Evolutionary conservation across 2,797 vertebrate species (phyloP).

Genomic region (Squalus acanthias): DNA sequence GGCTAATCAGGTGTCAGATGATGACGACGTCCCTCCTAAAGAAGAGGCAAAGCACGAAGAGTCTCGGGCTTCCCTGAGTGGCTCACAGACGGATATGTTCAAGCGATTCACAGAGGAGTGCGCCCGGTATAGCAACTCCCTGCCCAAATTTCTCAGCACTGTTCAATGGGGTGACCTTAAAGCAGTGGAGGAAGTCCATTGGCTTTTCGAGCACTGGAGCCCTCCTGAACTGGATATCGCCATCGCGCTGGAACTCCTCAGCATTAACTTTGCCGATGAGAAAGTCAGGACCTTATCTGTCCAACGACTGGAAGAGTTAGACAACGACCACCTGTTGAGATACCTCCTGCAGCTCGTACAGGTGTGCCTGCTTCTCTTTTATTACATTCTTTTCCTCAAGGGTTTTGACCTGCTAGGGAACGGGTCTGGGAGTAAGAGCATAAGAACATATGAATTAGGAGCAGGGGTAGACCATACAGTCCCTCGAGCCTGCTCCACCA

Average conservation of each 20-base stretch:
- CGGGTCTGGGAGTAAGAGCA: not conserved
- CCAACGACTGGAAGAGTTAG: conserved; percentile 59
- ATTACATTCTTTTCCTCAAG: not conserved
- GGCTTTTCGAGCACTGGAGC: conserved; percentile 59
- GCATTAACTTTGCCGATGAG: conserved; percentile 62
- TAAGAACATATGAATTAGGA: not conserved
- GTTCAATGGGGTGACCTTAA: conserved; percentile 59
- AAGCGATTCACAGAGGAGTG: conserved; percentile 55
- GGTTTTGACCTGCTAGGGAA: not conserved
- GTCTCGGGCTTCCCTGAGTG: not conserved
- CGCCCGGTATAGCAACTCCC: conserved; percentile 54
- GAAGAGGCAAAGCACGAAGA: no score
- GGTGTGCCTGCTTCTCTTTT: conserved; percentile 46
- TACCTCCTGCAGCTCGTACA: conserved; percentile 71
- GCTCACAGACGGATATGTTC: conserved; percentile 42
- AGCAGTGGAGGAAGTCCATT: conserved; percentile 62
- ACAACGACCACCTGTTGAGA: conserved; percentile 61
- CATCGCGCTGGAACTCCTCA: conserved; percentile 65
- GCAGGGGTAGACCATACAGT: not conserved
- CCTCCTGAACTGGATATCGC: conserved; percentile 58
- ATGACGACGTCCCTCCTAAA: not conserved
- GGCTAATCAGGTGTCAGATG: not conserved
- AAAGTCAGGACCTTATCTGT: conserved; percentile 60
- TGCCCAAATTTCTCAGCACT: conserved; percentile 59
- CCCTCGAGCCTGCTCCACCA: not conserved